A percentile compares a stretch with the other conserved stretches of the same genome.
Evolutionary conservation across 1,140 invertebrate genomes (phyloP).

Genomic region (Diachasma alloeum): DNA sequence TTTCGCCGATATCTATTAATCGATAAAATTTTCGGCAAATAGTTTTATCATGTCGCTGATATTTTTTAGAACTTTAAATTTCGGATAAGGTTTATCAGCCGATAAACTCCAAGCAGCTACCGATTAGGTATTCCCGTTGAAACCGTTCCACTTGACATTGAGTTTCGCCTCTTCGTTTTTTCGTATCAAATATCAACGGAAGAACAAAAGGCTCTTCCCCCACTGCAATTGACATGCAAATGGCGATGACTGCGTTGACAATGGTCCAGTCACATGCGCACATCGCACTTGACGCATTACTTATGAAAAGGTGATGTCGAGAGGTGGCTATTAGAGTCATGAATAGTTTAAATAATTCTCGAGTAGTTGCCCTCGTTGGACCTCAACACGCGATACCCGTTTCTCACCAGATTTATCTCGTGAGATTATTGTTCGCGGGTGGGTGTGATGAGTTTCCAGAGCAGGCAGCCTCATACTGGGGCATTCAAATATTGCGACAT

Average conservation of each 20-base stretch:
- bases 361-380: not conserved
- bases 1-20: not conserved
- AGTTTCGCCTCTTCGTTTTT: not conserved
- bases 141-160: not conserved
- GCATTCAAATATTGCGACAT: too few relatives aligned
- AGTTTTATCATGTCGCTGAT: not conserved
- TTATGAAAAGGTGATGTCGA: not conserved
- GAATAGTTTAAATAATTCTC: not conserved
- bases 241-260: not conserved
- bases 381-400: not conserved
- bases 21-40: too few relatives aligned
- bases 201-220: not conserved
- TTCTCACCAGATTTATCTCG: not conserved
- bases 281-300: not conserved
- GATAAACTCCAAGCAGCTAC: not conserved
- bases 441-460: too few relatives aligned
- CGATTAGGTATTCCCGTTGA: not conserved
- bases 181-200: not conserved
- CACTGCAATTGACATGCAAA: not conserved
- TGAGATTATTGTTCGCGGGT: not conserved
- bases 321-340: not conserved
- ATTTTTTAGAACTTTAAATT: not conserved
- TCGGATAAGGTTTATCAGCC: not conserved
- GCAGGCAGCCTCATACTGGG: too few relatives aligned
- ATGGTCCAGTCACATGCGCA: not conserved